phyloP scores from a whole-genome alignment of 2,797 vertebrate genomes.

The Acestrorhynchus altus region DNA sequence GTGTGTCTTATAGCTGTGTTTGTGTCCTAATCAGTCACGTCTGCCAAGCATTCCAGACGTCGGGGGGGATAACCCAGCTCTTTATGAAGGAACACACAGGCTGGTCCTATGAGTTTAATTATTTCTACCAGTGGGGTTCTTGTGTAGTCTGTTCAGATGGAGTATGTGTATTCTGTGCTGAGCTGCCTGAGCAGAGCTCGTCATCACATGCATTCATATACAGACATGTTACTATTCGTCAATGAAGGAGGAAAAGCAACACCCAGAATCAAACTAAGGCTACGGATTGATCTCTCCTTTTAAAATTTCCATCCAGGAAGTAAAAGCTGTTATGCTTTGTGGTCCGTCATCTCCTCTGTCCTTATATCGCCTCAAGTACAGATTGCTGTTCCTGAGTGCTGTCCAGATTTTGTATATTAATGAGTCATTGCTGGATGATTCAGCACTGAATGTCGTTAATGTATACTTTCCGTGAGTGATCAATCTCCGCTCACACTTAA shows the following conservation, averaged over 20 bases:
- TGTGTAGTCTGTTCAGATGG: background rate
- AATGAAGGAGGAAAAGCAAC: background rate
- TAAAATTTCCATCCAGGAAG: background rate
- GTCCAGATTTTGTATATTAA: background rate
- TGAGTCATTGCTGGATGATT: slow-evolving; percentile 17
- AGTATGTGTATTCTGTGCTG: background rate
- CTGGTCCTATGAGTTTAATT: background rate
- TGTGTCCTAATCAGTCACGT: background rate
- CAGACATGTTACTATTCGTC: background rate
- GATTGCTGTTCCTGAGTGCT: background rate
- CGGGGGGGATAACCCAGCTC: background rate
- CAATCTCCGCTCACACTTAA: background rate
- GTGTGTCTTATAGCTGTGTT: background rate
- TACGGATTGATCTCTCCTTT: background rate
- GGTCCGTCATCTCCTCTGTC: background rate
- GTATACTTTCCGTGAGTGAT: slow-evolving; percentile 2
- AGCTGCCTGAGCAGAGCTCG: background rate
- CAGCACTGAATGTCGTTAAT: slow-evolving; percentile 19
- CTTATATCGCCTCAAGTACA: background rate
- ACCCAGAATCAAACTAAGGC: background rate
- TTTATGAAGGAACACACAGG: background rate
- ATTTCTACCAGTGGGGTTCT: background rate
- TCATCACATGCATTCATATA: too few species aligned
- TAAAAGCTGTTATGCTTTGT: background rate
- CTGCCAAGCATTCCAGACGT: background rate